Percentiles rank a stretch among this genome's conserved stretches.
Evolutionary conservation across 2,888 invertebrate genomes (phyloP).

Genomic region (Venustoraphidia nigricollis): DNA sequence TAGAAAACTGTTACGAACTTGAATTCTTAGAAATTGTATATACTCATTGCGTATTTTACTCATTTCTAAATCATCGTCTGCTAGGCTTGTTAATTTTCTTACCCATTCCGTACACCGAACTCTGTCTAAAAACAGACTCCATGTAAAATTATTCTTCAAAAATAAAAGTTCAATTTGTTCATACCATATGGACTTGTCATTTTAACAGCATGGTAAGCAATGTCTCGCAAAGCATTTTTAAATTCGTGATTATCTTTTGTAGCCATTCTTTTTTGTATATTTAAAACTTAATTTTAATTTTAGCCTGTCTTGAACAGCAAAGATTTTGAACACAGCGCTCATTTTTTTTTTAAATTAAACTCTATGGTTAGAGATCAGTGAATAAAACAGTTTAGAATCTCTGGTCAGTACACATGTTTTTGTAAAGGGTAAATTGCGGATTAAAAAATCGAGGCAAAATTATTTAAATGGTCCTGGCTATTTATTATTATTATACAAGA

Average conservation of each 20-base stretch:
- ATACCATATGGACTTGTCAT: slow-evolving; percentile 26
- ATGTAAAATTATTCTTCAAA: no score
- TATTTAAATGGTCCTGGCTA: no score
- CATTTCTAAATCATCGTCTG: slow-evolving; percentile 28
- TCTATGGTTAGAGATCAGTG: no score
- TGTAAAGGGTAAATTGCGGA: background rate
- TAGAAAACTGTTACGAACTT: slow-evolving; percentile 29
- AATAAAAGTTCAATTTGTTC: background rate
- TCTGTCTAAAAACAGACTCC: slow-evolving; percentile 24
- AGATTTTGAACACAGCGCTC: no score
- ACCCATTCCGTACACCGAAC: slow-evolving; percentile 37
- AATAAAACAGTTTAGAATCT: no score
- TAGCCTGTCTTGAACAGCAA: no score
- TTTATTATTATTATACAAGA: no score
- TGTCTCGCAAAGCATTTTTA: slow-evolving; percentile 24
- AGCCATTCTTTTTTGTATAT: slow-evolving; percentile 18
- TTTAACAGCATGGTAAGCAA: slow-evolving; percentile 22
- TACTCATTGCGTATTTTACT: slow-evolving; percentile 34
- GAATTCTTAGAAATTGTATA: slow-evolving; percentile 32
- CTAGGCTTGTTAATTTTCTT: slow-evolving; percentile 28
- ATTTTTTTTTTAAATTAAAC: no score
- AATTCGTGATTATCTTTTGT: slow-evolving; percentile 26
- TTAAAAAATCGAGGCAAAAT: no score
- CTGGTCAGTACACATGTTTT: background rate
- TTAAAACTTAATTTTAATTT: background rate